Evolutionary conservation across 2,113 vertebrate genomes (phyloP), one percentile per base, ranked within the genome.

Genomic region (Nasalis larvatus): DNA sequence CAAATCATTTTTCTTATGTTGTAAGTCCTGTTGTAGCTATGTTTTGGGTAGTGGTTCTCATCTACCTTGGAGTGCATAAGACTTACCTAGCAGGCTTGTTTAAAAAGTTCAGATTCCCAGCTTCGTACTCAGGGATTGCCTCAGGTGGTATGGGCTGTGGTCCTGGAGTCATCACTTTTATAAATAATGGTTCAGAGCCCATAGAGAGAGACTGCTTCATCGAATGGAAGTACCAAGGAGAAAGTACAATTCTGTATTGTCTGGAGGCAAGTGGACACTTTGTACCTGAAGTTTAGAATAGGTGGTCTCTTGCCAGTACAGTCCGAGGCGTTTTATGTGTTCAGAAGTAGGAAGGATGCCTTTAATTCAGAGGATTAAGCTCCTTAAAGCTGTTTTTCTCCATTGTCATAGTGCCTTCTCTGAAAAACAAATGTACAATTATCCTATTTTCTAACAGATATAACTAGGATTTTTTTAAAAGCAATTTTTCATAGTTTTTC

Each of bases 321-420:
- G 1, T 56, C 11, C n/a, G 1, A 8, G 9, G 16, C 17, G 42
- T 25, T 85, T 63, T 11, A 81, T 18, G 2, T 45, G 35, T 69
- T 85, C 58, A 58, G 84, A 30, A 52, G 16, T 30, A 6, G 21
- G 25, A 69, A 78, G 58, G 95, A 66, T 58, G 73, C 32, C 17
- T 78, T 42, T 56, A 27, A 23, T 80, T 14, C 10, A 45, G 77
- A 90, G 58, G 42, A 3, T 81, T 58, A 73, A 81, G 20, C 63
- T 71, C 58, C 40, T 45, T 20, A 47, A 56, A 84, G 42, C 60
- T 54, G 4, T 42, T 84, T 25, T 77, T 78, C n/a, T 56, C 47
- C 68, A 30, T 84, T n/a, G n/a, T 81, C 49, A 23, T 54, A 40
- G 95, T 85, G 91, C 96, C 97, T 97, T 97, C 52, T 83, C 78